Conservation (phyloP, 37 sponge, comb jelly and placozoan genomes). For the Hormiphora californensis region DNA sequence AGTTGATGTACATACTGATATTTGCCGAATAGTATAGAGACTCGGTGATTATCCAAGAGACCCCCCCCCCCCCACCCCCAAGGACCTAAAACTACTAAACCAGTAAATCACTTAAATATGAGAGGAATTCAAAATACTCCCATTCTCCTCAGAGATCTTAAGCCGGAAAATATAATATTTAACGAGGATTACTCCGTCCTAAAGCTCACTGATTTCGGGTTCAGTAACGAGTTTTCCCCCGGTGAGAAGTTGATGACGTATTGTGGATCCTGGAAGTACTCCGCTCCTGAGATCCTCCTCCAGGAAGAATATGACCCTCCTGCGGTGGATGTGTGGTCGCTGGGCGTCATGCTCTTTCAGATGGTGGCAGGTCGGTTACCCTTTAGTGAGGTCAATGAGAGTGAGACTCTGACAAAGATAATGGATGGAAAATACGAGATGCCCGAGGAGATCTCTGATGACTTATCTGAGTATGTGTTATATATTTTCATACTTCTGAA, state of each 20-base stretch:
- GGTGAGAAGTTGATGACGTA: conserved; percentile 87
- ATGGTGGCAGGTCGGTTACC: conserved; percentile 83
- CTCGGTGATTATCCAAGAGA: no score
- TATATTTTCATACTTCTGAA: not conserved
- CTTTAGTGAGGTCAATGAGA: conserved; percentile 79
- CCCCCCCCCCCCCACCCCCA: no score
- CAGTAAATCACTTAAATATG: no score
- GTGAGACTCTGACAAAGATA: conserved; percentile 87
- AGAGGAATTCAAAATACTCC: no score
- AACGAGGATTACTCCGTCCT: conserved; percentile 62
- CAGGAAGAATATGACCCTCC: conserved; percentile 91
- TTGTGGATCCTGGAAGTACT: conserved; percentile 89
- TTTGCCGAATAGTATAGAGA: no score
- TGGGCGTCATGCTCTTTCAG: conserved; percentile 95
- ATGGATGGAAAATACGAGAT: conserved; percentile 87
- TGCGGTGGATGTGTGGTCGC: conserved; percentile 92
- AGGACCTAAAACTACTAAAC: no score
- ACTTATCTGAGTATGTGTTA: conserved; percentile 64
- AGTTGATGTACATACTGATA: no score
- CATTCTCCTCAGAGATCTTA: conserved; percentile 92
- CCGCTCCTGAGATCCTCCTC: conserved; percentile 92
- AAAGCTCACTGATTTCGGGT: conserved; percentile 92
- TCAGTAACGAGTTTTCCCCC: conserved; percentile 82
- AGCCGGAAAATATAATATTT: conserved; percentile 95
- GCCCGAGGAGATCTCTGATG: conserved; percentile 65